Percentiles rank a stretch among this genome's conserved stretches.
Evolutionary conservation across 2,888 invertebrate genomes (phyloP).

Genomic region (Diabrotica balteata): DNA sequence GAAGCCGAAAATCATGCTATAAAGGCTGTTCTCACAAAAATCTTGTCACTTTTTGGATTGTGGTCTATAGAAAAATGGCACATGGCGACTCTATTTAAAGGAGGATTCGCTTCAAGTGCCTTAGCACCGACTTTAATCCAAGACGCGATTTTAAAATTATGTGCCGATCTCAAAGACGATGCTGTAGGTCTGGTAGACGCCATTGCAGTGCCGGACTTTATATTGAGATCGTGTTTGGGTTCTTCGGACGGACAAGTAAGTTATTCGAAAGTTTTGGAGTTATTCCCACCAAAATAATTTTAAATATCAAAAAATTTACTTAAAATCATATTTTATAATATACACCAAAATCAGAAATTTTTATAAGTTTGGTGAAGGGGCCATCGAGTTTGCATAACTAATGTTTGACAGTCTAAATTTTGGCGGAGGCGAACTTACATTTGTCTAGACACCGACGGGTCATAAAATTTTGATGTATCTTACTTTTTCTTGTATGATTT

Average conservation of each 20-base stretch:
- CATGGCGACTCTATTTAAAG: conserved; percentile 76
- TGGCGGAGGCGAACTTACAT: no score
- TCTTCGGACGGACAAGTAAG: conserved; percentile 32
- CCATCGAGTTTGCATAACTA: no score
- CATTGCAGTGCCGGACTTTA: conserved; percentile 87
- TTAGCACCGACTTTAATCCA: conserved; percentile 69
- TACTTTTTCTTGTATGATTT: no score
- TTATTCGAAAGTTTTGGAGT: no score
- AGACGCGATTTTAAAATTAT: conserved; percentile 70
- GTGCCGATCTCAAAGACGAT: conserved; percentile 72
- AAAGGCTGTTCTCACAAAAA: conserved; percentile 65
- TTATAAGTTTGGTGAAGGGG: no score
- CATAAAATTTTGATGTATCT: no score
- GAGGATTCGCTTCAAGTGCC: conserved; percentile 63
- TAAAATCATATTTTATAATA: no score
- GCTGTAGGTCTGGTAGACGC: conserved; percentile 81
- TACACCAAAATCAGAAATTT: no score
- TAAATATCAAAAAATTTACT: no score
- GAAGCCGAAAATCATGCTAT: conserved; percentile 62
- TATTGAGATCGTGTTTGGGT: conserved; percentile 86
- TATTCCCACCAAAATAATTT: no score
- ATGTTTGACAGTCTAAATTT: no score
- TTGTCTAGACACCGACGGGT: no score
- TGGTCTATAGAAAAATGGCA: conserved; percentile 76
- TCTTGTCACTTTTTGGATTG: conserved; percentile 72